Base-by-base conservation (phyloP, 1,140 invertebrate genomes). In the Camponotus vicinus region DNA sequence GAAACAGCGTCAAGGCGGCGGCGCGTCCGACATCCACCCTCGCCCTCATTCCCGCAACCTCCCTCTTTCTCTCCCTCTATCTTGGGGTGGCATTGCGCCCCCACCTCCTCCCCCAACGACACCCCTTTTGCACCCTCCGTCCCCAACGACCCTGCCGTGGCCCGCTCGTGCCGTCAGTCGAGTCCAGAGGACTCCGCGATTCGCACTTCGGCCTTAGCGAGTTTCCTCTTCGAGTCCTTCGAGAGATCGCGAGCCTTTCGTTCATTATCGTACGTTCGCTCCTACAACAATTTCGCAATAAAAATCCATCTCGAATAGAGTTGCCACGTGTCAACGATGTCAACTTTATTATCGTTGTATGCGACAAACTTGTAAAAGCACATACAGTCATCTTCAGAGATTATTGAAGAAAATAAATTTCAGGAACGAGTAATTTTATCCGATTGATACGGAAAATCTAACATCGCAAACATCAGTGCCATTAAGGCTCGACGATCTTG, bases 111-210 rank as follows among this genome's bases (percentile, higher is more conserved):
- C 34, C 73, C 9, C 80, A 52, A 57, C 80, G 55, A 27, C 77
- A 63, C 55, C 86, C 75, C 78, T 76, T 91, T 90, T 49, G 42
- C 85, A 82, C 89, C 86, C 85, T 73, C 85, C 89, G 83, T 70
- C 89, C 27, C 80, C 85, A 80, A 83, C 88, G 66, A 85, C 78
- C 69, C 67, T 75, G 55, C 88, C 70, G 64, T 61, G 45, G 69
- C 76, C 32, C 21, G 82, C 80, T 79, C 80, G 87, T 66, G 76
- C 90, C 86, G 90, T 91, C 91, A 91, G 91, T 91, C 88, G 90
- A 85, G 91, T 90, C 88, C 91, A 49, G 91, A 91, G 86, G 91
- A 91, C 90, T 91, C 87, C 90, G 91, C 90, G 91, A 90, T 86
- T 91, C 88, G 73, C 88, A 88, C 86, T 88, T 88, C 86, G 80